Conservation (phyloP, 2,888 invertebrate genomes). For the Ophion ventricosus region DNA sequence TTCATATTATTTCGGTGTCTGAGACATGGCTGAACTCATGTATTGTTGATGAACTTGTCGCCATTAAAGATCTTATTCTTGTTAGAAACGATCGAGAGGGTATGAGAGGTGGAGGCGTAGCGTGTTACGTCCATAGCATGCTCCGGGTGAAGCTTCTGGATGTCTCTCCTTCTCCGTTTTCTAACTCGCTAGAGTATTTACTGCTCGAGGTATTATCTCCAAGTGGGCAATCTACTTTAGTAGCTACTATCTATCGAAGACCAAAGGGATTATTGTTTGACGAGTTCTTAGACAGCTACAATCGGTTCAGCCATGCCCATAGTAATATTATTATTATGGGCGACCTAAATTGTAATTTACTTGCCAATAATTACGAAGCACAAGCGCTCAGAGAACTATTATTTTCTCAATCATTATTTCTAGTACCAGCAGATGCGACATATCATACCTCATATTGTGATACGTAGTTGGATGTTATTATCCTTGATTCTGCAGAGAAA, state of each 20-base stretch:
- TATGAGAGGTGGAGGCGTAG: constrained; percentile 30
- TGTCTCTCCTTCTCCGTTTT: background rate
- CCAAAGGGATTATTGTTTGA: constrained; percentile 12
- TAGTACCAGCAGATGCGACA: background rate
- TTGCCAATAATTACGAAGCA: background rate
- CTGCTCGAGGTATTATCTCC: background rate
- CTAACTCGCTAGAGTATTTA: constrained; percentile 35
- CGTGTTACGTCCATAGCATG: constrained; percentile 6
- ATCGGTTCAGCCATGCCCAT: background rate
- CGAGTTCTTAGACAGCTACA: background rate
- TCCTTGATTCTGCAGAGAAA: constrained; percentile 19
- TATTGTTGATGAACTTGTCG: constrained; percentile 29
- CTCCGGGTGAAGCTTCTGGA: constrained; percentile 5
- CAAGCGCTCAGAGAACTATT: background rate
- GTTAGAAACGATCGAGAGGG: constrained; percentile 40
- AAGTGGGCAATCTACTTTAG: background rate
- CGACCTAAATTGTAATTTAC: constrained; percentile 44
- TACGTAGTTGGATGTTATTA: constrained; percentile 16
- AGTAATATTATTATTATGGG: constrained; percentile 35
- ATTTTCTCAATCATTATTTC: background rate
- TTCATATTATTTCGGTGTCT: constrained; percentile 30
- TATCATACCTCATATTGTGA: constrained; percentile 18
- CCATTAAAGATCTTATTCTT: constrained; percentile 1
- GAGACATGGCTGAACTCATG: constrained; percentile 41
- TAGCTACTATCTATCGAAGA: constrained; percentile 22